phyloP scores from a whole-genome alignment of 2,797 vertebrate genomes.

The Mormyrops boulengeri region DNA sequence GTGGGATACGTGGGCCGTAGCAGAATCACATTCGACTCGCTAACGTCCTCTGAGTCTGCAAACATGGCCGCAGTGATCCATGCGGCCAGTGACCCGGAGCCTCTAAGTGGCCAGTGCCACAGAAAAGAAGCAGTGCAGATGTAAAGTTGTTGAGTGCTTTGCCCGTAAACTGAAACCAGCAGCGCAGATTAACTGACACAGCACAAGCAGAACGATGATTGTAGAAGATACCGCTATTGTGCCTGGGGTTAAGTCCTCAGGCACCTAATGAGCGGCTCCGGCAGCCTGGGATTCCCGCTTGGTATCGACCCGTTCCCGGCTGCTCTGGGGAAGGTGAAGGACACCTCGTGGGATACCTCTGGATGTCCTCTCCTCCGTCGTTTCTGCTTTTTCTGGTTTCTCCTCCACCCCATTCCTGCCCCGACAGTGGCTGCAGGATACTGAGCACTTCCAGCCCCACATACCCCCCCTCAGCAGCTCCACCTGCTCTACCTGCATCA shows the following conservation, averaged over 20 bases:
- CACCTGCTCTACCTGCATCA: not conserved
- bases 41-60: not conserved
- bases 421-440: not conserved
- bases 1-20: not conserved
- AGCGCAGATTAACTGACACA: not conserved
- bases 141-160: not conserved
- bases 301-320: not conserved
- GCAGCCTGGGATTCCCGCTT: not conserved
- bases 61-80: not conserved
- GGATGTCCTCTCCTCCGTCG: not conserved
- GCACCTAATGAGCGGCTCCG: not conserved
- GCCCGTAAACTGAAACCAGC: not conserved
- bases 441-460: not conserved
- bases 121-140: not conserved
- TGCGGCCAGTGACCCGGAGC: not conserved
- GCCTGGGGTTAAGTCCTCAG: not conserved
- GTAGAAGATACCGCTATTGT: not conserved
- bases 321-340: not conserved
- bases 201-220: not conserved
- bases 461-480: not conserved
- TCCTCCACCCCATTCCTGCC: not conserved
- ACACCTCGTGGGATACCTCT: not conserved
- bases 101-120: not conserved
- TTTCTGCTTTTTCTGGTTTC: not conserved
- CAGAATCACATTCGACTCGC: not conserved